Evolutionary conservation across 2,797 vertebrate species (phyloP).

Genomic region (Morelia viridis): DNA sequence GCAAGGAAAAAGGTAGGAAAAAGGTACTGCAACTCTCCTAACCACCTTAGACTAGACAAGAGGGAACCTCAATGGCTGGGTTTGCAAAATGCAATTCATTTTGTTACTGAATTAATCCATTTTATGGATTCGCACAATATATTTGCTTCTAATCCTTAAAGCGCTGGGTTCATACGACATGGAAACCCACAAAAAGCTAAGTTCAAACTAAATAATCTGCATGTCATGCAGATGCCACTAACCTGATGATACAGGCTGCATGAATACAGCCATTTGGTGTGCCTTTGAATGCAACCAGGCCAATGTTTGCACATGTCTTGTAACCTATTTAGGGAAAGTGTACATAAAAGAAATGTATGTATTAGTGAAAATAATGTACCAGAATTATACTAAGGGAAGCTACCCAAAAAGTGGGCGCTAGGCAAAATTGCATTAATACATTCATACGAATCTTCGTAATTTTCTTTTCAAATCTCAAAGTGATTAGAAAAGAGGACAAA

Average conservation of each 20-base stretch:
- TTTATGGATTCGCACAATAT: background rate
- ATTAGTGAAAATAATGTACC: background rate
- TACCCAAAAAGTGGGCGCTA: background rate
- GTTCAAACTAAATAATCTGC: background rate
- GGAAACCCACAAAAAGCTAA: background rate
- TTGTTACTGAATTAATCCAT: background rate
- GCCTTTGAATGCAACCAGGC: background rate
- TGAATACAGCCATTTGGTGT: background rate
- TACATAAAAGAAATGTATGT: background rate
- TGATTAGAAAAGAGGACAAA: background rate
- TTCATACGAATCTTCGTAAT: background rate
- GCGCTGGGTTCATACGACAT: background rate
- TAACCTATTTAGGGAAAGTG: background rate
- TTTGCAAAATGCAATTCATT: background rate
- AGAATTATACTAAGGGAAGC: background rate
- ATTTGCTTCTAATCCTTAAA: background rate
- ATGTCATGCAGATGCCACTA: background rate
- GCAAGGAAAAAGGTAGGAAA: background rate
- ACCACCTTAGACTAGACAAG: background rate
- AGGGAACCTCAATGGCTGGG: background rate
- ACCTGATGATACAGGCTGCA: background rate
- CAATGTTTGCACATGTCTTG: background rate
- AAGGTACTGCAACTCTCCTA: background rate
- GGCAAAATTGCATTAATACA: background rate
- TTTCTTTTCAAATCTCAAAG: background rate